Evolutionary conservation across 2,888 invertebrate genomes (phyloP), one percentile per base, ranked within the genome.

Genomic region (Magallana nippona): DNA sequence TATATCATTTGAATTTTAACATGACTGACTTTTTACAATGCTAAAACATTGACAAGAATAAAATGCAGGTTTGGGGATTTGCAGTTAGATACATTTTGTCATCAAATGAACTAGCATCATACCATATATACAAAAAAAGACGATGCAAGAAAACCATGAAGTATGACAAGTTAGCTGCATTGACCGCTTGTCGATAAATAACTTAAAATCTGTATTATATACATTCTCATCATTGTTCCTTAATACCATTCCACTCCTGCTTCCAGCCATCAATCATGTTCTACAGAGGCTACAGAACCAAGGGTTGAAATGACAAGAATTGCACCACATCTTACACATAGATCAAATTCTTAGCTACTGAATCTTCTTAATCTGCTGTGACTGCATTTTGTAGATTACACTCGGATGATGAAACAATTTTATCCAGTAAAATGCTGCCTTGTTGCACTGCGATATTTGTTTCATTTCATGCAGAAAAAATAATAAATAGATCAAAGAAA

Each of bases 1-100:
- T 19, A 56, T 57, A 11, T 80, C 57, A 57, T 58, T 80, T 80
- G n/a, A 71, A 22, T 71, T 79, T n/a, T 22, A 79, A 79, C 79
- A 79, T 79, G 79, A 79, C 79, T 56, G 56, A 79, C 56, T 79
- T 79, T 79, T 57, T 57, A 79, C 57, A 79, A 79, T 79, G 71
- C 71, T 71, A 79, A 79, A 79, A 79, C 56, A 57, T 79, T 57
- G 57, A 79, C 56, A 79, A 79, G 19, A 57, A 57, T 79, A 79
- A 79, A 79, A 79, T 79, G 79, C 79, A 56, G 56, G 44, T 79
- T 79, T 71, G 19, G 79, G 78, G 79, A 57, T 79, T 79, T 57
- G 57, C 79, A 79, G 56, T 79, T 56, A 79, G 58, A 22, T 55
- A 79, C 22, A 79, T 79, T 57, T 79, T 22, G 27, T 79, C 57